Evolutionary conservation across 2,888 invertebrate genomes (phyloP), one percentile per base, ranked within the genome.

Genomic region (Criorhina ranunculi): DNA sequence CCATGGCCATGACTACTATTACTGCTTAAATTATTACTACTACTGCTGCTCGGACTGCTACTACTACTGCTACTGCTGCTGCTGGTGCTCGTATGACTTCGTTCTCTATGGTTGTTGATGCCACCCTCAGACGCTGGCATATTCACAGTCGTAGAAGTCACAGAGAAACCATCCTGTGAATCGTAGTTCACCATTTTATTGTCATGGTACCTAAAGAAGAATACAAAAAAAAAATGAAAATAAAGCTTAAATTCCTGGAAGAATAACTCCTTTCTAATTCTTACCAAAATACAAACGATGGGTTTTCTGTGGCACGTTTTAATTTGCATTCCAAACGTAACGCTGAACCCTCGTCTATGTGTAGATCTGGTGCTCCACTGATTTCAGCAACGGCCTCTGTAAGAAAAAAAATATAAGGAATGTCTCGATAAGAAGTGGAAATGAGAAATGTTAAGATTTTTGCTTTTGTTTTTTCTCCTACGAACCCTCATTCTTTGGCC

Each of bases 111-210:
- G 35, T 55, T 87, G 60, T 33, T 87, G 24, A 4, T 24, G 75
- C 66, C 87, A 66, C 89, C 88, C n/a, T 88, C 51, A 9, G 67
- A 82, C 3, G 87, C 73, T 19, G 89, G 87, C 15, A 88, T 85
- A 75, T 88, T 90, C 35, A 88, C 88, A 42, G 87, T 87, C 53
- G 88, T 88, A 37, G 91, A 90, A 35, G 90, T 90, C 35, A 92
- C 92, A 24, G 90, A 90, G 79, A 92, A 92, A n/a, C 94, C 94
- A 89, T 94, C 94, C 93, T 95, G 95, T 57, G 94, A 90, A 90
- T 97, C 96, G 89, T 96, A 97, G 92, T 97, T 97, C 89, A 97
- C 96, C 96, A 97, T 96, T 87, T 95, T 93, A 89, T 95, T 95
- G 89, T 95, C 95, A 90, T 96, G 96, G 92, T 96, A 97, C 96